Evolutionary conservation across 2,888 invertebrate genomes (phyloP).

Genomic region (Athripsodes cinereus): DNA sequence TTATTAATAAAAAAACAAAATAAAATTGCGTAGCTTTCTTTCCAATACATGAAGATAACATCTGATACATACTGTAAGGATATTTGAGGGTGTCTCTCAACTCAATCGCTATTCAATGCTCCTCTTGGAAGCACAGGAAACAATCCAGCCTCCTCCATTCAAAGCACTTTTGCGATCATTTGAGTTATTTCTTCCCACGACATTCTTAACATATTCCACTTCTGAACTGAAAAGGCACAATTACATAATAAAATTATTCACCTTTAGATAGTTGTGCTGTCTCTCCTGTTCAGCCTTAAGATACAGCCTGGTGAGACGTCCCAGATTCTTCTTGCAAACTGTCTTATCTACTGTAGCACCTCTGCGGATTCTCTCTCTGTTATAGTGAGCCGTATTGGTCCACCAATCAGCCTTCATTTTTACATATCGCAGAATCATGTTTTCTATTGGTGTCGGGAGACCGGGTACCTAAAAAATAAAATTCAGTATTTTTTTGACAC

Average conservation of each 20-base stretch:
- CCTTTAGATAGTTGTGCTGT: conserved; percentile 98
- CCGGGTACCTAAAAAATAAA: conserved; percentile 71
- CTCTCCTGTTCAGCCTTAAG: conserved; percentile 98
- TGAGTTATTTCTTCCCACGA: too few relatives aligned
- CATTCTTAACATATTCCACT: too few relatives aligned
- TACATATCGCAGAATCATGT: conserved; percentile 99
- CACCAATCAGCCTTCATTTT: conserved; percentile 99
- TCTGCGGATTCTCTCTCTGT: conserved; percentile 94
- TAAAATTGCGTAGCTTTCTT: neutral
- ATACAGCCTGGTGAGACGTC: conserved; percentile 93
- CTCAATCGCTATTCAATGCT: too few relatives aligned
- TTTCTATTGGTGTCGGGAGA: conserved; percentile 97
- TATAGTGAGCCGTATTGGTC: conserved; percentile 99
- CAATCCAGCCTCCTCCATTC: too few relatives aligned
- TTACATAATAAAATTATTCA: conserved; percentile 30
- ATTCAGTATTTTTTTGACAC: neutral
- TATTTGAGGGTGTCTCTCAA: too few relatives aligned
- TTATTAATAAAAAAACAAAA: conserved; percentile 3
- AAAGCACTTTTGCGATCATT: too few relatives aligned
- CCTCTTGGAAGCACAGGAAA: too few relatives aligned
- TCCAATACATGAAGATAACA: neutral
- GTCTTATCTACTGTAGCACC: conserved; percentile 99
- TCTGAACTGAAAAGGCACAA: too few relatives aligned
- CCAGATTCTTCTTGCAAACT: conserved; percentile 99
- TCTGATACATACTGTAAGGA: neutral